phyloP scores from a whole-genome alignment of 2,797 vertebrate species.

The Typhlichthys subterraneus region DNA sequence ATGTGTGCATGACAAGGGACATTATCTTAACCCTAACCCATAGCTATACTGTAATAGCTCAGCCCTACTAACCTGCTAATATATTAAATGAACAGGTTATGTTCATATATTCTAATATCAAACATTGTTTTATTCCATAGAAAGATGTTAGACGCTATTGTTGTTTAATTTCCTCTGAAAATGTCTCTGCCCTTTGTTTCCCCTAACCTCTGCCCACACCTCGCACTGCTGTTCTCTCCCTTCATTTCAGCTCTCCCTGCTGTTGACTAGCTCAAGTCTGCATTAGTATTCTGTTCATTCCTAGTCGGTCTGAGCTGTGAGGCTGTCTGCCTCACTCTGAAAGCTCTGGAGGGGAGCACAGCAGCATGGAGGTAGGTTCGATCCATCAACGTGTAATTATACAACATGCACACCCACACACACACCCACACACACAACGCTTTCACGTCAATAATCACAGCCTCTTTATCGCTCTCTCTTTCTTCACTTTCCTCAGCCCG shows the following conservation, averaged over 20 bases:
- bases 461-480: not conserved
- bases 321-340: slow-evolving; percentile 58
- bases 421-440: slow-evolving; percentile 2
- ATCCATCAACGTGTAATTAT: slow-evolving; percentile 59
- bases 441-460: not conserved
- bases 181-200: not conserved
- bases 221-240: slow-evolving; percentile 30
- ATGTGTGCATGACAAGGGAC: too few relatives aligned
- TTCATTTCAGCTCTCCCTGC: slow-evolving; percentile 14
- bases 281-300: slow-evolving; percentile 74
- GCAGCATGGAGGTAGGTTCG: slow-evolving; percentile 37
- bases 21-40: too few relatives aligned
- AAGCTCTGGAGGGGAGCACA: slow-evolving; percentile 50
- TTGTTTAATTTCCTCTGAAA: too few relatives aligned
- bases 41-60: too few relatives aligned
- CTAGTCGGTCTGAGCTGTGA: slow-evolving; percentile 48
- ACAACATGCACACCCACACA: slow-evolving; percentile 31
- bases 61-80: too few relatives aligned
- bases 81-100: too few relatives aligned
- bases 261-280: not conserved
- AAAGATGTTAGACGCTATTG: too few relatives aligned
- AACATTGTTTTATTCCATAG: too few relatives aligned
- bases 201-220: slow-evolving; percentile 24
- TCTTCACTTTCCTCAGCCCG: not conserved
- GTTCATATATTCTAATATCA: too few relatives aligned